Base-by-base conservation (phyloP, 2,888 invertebrate genomes). In the Hymenopus coronatus region DNA sequence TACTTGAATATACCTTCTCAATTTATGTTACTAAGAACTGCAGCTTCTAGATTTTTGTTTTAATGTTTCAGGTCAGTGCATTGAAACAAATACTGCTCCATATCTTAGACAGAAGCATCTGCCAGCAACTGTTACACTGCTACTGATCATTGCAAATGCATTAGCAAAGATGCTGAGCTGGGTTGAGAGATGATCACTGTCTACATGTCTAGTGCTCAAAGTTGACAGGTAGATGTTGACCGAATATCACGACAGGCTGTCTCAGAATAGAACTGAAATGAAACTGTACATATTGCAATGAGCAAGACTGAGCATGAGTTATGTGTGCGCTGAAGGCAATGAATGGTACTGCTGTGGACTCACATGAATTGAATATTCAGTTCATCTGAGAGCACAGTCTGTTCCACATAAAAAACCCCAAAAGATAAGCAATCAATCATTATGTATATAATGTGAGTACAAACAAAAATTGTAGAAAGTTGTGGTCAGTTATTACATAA, bases 161-260 rank as follows among this genome's bases (percentile, higher is more conserved):
- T 33, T 87, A 82, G 82, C 33, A 40, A 82, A 82, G n/a, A n/a
- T 87, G 33, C 82, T 87, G 33, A 87, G 33, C 25, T 28, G 33
- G n/a, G 82, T 87, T 30, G 87, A 87, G 33, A 87, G 87, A 87
- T 87, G 87, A 87, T 87, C 82, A 87, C 82, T 33, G 82, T 87
- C 27, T 82, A 30, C 82, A 15, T 12, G 12, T 82, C 82, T 87
- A 87, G 87, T 33, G 82, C 33, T 87, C 28, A 46, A 82, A 82
- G 87, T 82, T 87, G 81, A 28, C 86, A 84, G n/a, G 28, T 84
- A 84, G 28, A 46, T 54, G 46, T 46, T 54, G 27, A 28, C 33
- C 15, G 85, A 85, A 14, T 40, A 84, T 30, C 84, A 84, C 25
- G 15, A 25, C 54, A 54, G 85, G 70, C 54, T 70, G 28, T 25